Conservation (phyloP, 2,797 vertebrate genomes). For the Bryconaethiops microstoma region DNA sequence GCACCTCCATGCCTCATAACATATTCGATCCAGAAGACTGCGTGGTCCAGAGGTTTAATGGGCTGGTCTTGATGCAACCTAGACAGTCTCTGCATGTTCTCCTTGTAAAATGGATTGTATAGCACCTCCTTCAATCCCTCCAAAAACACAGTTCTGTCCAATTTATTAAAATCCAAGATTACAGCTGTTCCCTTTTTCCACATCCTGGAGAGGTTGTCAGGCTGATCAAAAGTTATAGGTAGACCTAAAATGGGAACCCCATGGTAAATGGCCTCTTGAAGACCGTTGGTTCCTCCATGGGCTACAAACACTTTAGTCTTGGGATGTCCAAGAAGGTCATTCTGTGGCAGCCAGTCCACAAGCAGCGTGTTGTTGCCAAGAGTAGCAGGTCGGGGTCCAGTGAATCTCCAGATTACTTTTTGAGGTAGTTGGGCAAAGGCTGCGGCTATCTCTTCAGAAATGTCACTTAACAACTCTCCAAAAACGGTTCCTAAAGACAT, state of each 20-base stretch:
- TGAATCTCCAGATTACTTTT: conserved; percentile 61
- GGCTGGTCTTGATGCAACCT: conserved; percentile 58
- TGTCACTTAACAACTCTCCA: conserved; percentile 40
- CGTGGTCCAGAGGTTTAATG: conserved; percentile 55
- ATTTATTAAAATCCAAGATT: conserved; percentile 46
- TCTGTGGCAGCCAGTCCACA: conserved; percentile 63
- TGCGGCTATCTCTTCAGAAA: conserved; percentile 59
- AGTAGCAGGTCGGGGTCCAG: conserved; percentile 50
- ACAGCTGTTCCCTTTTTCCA: conserved; percentile 51
- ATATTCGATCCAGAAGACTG: conserved; percentile 62
- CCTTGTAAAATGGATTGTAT: conserved; percentile 53
- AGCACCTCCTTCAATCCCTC: conserved; percentile 53
- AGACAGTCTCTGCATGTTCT: conserved; percentile 61
- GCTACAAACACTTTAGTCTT: conserved; percentile 61
- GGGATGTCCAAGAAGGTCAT: conserved; percentile 62
- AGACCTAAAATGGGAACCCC: conserved; percentile 60
- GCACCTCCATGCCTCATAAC: conserved; percentile 56
- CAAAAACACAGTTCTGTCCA: conserved; percentile 47
- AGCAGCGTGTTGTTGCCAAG: conserved; percentile 64
- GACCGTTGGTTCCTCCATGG: conserved; percentile 62
- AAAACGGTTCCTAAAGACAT: conserved; percentile 64
- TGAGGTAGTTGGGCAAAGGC: conserved; percentile 61
- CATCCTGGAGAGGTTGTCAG: conserved; percentile 60
- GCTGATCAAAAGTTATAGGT: conserved; percentile 59
- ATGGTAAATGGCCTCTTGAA: conserved; percentile 63